Conservation (phyloP, 2,888 invertebrate species). For the Ectobius pallidus region DNA sequence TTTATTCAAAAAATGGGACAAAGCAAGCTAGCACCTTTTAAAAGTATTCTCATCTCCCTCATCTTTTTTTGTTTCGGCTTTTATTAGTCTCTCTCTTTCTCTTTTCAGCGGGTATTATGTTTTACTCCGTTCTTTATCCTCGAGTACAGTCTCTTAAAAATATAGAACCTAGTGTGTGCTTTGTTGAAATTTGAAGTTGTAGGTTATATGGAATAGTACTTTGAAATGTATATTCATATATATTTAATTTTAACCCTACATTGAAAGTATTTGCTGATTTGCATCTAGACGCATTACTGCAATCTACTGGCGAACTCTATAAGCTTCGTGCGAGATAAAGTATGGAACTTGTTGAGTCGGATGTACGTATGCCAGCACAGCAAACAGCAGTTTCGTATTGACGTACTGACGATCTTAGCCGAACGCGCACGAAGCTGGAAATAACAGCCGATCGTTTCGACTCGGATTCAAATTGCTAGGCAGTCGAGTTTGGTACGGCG, state of each 20-base stretch:
- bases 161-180: not conserved
- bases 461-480: constrained; percentile 5
- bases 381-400: constrained; percentile 49
- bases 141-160: not conserved
- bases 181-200: not conserved
- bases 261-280: not conserved
- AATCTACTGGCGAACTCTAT: constrained; percentile 18
- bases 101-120: constrained; percentile 3
- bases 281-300: constrained; percentile 4
- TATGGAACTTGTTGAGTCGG: constrained; percentile 22
- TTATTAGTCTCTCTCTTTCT: constrained; percentile 6
- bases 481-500: constrained; percentile 21
- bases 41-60: not conserved
- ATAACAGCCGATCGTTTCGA: constrained; percentile 20
- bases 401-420: constrained; percentile 54
- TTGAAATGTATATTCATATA: no score
- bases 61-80: constrained; percentile 1
- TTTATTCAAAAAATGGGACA: constrained; percentile 5
- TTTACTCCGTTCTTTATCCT: constrained; percentile 18
- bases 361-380: constrained; percentile 25
- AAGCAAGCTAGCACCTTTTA: constrained; percentile 3
- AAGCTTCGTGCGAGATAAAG: constrained; percentile 2
- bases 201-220: no score
- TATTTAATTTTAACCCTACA: no score
- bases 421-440: constrained; percentile 37